Base-by-base conservation (phyloP, 2,888 invertebrate species). In the Spodoptera picta region DNA sequence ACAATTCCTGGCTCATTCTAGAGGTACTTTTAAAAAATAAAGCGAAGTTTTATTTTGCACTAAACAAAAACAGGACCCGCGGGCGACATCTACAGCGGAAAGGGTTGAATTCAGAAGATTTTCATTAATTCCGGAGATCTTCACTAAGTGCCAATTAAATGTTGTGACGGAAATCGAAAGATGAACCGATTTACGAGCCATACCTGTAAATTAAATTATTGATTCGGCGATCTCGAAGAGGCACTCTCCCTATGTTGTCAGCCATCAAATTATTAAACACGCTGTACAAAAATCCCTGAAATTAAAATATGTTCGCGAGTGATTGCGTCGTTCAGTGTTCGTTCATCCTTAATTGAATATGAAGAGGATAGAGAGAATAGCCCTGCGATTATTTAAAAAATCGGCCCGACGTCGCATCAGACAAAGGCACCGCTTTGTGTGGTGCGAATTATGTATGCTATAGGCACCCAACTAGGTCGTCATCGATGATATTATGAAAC, bases 151-250 rank as follows among this genome's bases (percentile, higher is more conserved):
- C 46, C 46, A 67, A 53, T 61, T 57, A 51, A 50, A 50, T 44
- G 43, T n/a, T 45, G 14, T 36, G 31, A 45, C 58, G 54, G 69
- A 55, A 69, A 69, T 58, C 23, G 54, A 55, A 58, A 63, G 24
- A 54, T 58, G 51, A 47, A 54, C 45, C 42, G 42, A 63, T 63
- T 58, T 48, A 31, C 44, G 7, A n/a, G 24, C n/a, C 45, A 36
- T 45, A 43, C n/a, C 46, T 46, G 63, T 12, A 63, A 48, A 58
- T 69, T 42, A 45, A 51, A 43, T 55, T 11, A 69, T 52, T 46
- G 45, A 45, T 59, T 56, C 36, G 19, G 23, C 36, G 27, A 46
- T 41, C 31, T 31, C 5, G 7, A 42, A 10, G 9, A 19, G n/a
- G 14, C 12, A 14, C 1, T 12, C 14, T 44, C 11, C 44, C 36